Conservation (phyloP, 1,140 invertebrate species). For the Dreissena polymorpha region DNA sequence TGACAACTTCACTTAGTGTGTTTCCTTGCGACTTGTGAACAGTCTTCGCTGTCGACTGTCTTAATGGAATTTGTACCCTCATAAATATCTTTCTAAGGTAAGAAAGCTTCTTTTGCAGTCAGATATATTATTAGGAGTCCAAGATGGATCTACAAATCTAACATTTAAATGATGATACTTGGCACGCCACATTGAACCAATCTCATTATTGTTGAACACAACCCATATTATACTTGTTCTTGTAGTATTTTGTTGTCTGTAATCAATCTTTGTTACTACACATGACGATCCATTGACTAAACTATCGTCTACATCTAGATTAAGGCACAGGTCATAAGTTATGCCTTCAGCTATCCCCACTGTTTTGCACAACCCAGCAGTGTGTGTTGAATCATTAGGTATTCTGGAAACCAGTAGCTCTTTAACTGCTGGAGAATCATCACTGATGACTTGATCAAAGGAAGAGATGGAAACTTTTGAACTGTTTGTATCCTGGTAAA, state of each 20-base stretch:
- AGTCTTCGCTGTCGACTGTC: background rate
- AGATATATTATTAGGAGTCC: conserved; percentile 33
- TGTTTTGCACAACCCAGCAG: conserved; percentile 2
- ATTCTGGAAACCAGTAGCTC: background rate
- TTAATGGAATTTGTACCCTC: background rate
- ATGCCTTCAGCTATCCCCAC: too few species aligned
- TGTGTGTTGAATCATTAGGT: conserved; percentile 1
- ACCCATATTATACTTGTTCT: conserved; percentile 40
- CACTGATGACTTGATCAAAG: conserved; percentile 1
- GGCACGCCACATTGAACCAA: background rate
- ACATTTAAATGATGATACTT: conserved; percentile 26
- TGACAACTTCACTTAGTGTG: too few species aligned
- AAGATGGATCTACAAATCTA: background rate
- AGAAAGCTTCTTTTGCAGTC: conserved; percentile 6
- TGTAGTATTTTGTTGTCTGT: background rate
- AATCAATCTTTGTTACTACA: conserved; percentile 15
- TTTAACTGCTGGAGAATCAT: background rate
- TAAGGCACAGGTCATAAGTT: too few species aligned
- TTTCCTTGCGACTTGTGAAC: background rate
- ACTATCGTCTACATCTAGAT: conserved; percentile 21
- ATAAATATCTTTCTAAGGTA: background rate
- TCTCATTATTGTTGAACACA: background rate
- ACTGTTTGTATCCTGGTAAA: background rate
- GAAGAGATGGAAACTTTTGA: background rate
- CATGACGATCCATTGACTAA: conserved; percentile 35